Base-by-base conservation (phyloP, 2,113 vertebrate species). In the Ochotona curzoniae region DNA sequence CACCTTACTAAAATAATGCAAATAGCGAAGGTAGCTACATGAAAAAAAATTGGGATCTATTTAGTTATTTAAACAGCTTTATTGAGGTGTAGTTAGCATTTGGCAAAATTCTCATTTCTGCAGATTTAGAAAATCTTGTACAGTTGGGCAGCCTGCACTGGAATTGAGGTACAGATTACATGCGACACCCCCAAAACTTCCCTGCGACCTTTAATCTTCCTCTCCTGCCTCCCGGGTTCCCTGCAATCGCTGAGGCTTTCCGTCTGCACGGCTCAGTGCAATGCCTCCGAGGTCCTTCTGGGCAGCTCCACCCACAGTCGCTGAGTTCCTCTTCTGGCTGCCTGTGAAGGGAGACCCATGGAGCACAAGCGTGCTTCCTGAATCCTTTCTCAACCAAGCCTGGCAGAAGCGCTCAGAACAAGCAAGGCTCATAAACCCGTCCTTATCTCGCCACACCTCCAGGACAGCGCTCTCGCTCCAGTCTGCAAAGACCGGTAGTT, bases 371-470 rank as follows among this genome's bases (percentile, higher is more conserved):
- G 67, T 87, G 57, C 64, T 78, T 87, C n/a, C 64, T 83, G 44
- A 88, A 83, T 88, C 51, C 44, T 83, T 76, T 44, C 54, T 83
- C 64, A 87, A 91, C n/a, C 83, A 32, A 57, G 23, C 23, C 32
- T 67, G 5, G 28, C 69, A 32, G 38, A 87, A 54, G 11, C 85
- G 61, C 26, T 73, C 61, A 54, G 30, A 49, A 61, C 17, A 74
- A 1, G 44, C 30, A 69, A 1, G 35, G 32, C n/a, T 69, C 25
- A 67, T 67, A 61, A 76, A 60, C 35, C 51, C 38, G 5, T 26
- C 76, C 30, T 78, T 32, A 84, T 71, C 32, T 6, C 5, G 61
- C 60, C 20, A 8, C 38, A 32, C 60, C 23, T 73, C 47, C 81
- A 28, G 54, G 64, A 44, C 38, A 44, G 38, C 6, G 38, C 3